Evolutionary conservation across 2,797 vertebrate species (phyloP).

Genomic region (Syndactyla subalaris): DNA sequence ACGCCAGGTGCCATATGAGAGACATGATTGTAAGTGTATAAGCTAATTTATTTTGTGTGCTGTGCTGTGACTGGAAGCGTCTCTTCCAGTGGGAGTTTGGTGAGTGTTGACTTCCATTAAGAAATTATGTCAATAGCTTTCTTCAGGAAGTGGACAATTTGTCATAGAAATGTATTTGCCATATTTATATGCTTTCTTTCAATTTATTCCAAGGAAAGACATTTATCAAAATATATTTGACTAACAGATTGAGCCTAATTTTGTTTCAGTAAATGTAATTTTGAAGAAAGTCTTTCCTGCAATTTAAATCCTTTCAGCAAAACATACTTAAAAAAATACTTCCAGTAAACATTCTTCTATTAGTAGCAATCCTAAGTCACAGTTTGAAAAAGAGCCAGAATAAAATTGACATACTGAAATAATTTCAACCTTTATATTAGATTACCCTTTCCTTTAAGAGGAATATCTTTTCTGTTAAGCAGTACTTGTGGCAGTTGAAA

Average conservation of each 20-base stretch:
- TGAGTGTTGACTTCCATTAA: not conserved
- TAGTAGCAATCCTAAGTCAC: not conserved
- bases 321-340: not conserved
- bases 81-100: not conserved
- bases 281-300: not conserved
- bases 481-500: not conserved
- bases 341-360: not conserved
- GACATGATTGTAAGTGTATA: not conserved
- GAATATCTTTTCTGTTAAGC: not conserved
- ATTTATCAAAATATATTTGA: not conserved
- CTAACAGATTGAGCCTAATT: not conserved
- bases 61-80: not conserved
- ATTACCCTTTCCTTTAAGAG: not conserved
- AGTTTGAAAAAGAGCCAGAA: not conserved
- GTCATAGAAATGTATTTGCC: not conserved
- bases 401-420: not conserved
- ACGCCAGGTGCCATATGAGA: not conserved
- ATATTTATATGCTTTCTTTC: not conserved
- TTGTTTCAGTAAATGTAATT: not conserved
- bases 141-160: not conserved
- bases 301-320: not conserved
- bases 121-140: not conserved
- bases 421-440: not conserved
- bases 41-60: not conserved
- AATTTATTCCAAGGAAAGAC: not conserved